Evolutionary conservation across 2,888 invertebrate species (phyloP).

Genomic region (Leptopilina syphax): DNA sequence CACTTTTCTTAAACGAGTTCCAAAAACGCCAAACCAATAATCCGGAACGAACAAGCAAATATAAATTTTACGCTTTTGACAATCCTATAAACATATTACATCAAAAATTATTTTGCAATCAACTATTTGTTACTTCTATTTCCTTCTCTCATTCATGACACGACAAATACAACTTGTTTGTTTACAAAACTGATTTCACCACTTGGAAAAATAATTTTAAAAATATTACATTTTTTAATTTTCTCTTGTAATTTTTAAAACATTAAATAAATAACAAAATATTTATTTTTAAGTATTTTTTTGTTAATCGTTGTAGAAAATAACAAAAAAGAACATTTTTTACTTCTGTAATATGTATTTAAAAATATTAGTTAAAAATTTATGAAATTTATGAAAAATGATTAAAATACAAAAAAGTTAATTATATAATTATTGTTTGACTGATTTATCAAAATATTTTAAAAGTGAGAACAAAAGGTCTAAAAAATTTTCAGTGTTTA

Average conservation of each 20-base stretch:
- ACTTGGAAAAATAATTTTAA: not conserved
- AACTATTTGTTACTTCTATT: too few species aligned
- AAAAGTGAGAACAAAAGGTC: not conserved
- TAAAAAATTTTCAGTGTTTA: not conserved
- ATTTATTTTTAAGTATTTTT: too few species aligned
- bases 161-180: constrained; percentile 11
- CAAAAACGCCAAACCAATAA: constrained; percentile 24
- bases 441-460: not conserved
- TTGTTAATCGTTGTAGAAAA: too few species aligned
- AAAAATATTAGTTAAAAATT: too few species aligned
- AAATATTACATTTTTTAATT: too few species aligned
- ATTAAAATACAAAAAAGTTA: not conserved
- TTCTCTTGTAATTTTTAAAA: too few species aligned
- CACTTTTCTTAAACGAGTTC: not conserved
- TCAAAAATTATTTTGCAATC: not conserved
- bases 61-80: constrained; percentile 19
- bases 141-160: not conserved
- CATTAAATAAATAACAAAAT: too few species aligned
- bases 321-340: too few species aligned
- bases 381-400: not conserved
- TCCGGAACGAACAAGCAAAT: constrained; percentile 10
- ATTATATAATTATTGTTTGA: too few species aligned
- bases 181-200: too few species aligned
- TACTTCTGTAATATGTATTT: too few species aligned
- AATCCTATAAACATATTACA: constrained; percentile 2